A percentile compares a stretch with the other conserved stretches of the same genome.
These are phyloP conservation scores for Perca schrenkii DNA, from an alignment of 2,113 vertebrate genomes.

Conservation along the genomic window DNA sequence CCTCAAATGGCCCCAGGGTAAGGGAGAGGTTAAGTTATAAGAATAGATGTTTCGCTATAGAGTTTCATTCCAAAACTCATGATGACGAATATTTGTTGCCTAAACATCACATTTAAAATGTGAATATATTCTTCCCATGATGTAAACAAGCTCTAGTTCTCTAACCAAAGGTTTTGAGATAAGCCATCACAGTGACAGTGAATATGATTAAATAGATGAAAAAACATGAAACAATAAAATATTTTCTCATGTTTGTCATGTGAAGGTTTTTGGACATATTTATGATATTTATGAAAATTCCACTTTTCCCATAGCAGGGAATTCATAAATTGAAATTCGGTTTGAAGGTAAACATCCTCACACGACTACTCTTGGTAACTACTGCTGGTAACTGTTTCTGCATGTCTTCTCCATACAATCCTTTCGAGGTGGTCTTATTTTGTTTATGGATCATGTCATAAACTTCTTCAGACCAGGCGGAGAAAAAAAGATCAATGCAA, in stretches of 20 bases:
- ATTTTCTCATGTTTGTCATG: background rate
- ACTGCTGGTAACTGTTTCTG: background rate
- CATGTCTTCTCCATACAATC: background rate
- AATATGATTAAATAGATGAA: background rate
- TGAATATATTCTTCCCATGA: background rate
- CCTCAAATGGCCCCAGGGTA: constrained; percentile 33
- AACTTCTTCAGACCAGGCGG: background rate
- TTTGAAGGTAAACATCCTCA: constrained; percentile 9
- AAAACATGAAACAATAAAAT: background rate
- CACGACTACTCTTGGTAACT: background rate
- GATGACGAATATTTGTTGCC: constrained; percentile 7
- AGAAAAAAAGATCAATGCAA: background rate
- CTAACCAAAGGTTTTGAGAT: background rate
- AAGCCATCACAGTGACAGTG: background rate
- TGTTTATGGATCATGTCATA: background rate
- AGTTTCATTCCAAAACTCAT: constrained; percentile 16
- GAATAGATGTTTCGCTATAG: constrained; percentile 27
- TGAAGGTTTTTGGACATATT: background rate
- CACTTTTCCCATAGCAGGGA: background rate
- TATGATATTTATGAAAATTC: background rate
- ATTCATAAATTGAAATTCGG: background rate
- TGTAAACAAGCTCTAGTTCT: background rate
- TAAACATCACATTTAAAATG: background rate
- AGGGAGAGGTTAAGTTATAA: constrained; percentile 38
- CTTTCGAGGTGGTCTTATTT: constrained; percentile 5